Evolutionary conservation across 1,140 invertebrate genomes (phyloP), one percentile per base, ranked within the genome.

Genomic region (Ostrea denselamellosa): DNA sequence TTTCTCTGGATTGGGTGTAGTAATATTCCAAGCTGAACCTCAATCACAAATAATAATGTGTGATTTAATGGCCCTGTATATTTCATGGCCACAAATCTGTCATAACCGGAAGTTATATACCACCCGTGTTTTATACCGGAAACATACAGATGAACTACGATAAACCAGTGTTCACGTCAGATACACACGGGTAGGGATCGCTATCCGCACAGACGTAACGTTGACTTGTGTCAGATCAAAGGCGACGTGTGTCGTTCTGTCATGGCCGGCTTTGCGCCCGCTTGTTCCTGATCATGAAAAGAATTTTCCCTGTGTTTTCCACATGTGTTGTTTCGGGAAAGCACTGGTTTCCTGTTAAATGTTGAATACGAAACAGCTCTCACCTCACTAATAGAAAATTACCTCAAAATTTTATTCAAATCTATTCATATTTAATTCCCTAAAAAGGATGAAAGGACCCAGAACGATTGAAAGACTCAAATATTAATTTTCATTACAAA

Each of bases 41-140:
- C 17, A n/a, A 62, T 44, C 17, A 62, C 56, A 62, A 7, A 62
- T 62, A 62, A 62, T 62, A 62, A 1, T 10, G 0, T 0, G 25
- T 71, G 68, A 71, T 25, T 14, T 71, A 22, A 71, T 14, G 22
- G 9, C 14, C 58, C 10, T 71, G 68, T 44, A 71, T 22, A 12
- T 25, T 9, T 34, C 4, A 12, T 2, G 12, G 12, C 28, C 9
- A 71, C 68, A 71, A 71, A 71, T 28, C 25, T 25, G 28, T 71
- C 68, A 28, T 34, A 14, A 71, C 68, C 68, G 68, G 68, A 71
- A 71, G 68, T 71, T 25, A 71, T 12, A 71, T 71, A 10, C 68
- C 68, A 71, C 68, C 68, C 68, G 28, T 71, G 68, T 9, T 71
- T 28, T 28, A 14, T 8, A 22, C 25, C n/a, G 25, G 25, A 71